Evolutionary conservation across 64 coral and sea anemone genomes (phyloP).

Genomic region (Montipora capricornis): DNA sequence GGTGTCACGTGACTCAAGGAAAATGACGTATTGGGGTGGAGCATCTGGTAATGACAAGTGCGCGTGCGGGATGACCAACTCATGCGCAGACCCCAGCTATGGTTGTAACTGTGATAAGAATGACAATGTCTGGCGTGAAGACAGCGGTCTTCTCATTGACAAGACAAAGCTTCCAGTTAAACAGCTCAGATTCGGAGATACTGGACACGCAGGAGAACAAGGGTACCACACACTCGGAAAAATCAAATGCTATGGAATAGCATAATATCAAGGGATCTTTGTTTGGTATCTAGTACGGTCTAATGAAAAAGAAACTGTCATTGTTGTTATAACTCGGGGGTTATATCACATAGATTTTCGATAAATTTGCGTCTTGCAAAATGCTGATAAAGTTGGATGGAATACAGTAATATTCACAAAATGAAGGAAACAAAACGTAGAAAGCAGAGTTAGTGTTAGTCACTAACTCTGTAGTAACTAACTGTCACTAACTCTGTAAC

Average conservation of each 20-base stretch:
- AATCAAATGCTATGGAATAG: constrained; percentile 21
- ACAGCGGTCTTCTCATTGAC: constrained; percentile 27
- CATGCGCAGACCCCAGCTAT: background rate
- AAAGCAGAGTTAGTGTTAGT: too few relatives aligned
- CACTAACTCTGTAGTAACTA: too few relatives aligned
- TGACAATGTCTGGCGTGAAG: background rate
- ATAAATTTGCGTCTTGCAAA: too few relatives aligned
- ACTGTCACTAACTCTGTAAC: too few relatives aligned
- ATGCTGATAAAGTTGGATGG: too few relatives aligned
- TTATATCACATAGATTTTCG: too few relatives aligned
- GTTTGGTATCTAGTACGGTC: too few relatives aligned
- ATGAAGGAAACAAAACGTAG: too few relatives aligned
- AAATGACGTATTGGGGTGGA: constrained; percentile 57
- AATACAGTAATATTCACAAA: too few relatives aligned
- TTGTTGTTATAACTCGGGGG: too few relatives aligned
- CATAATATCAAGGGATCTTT: background rate
- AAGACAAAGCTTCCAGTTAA: constrained; percentile 11
- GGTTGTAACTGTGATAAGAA: constrained; percentile 15
- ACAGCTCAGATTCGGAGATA: constrained; percentile 7
- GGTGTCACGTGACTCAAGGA: constrained; percentile 45
- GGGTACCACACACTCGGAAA: constrained; percentile 19
- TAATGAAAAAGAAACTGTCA: too few relatives aligned
- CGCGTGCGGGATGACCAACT: constrained; percentile 44
- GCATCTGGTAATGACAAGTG: constrained; percentile 20
- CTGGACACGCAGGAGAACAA: background rate